Evolutionary conservation across 2,797 vertebrate species (phyloP).

Genomic region (Phrynocephalus guinanensis): DNA sequence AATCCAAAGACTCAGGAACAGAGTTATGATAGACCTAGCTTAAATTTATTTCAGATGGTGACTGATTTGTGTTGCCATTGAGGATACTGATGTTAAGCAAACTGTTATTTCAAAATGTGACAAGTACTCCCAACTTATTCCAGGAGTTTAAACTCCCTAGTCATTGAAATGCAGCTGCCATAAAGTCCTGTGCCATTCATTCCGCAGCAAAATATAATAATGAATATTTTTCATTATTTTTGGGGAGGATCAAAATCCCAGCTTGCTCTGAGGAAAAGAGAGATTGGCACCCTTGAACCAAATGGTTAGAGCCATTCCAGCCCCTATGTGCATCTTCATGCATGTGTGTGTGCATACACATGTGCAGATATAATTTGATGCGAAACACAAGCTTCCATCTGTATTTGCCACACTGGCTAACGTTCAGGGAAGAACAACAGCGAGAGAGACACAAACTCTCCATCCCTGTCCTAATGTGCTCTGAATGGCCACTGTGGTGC

Average conservation of each 20-base stretch:
- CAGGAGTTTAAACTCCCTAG: background rate
- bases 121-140: background rate
- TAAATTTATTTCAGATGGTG: background rate
- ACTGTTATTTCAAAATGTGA: constrained; percentile 1
- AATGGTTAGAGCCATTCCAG: background rate
- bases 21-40: background rate
- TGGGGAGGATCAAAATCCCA: background rate
- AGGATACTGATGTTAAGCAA: background rate
- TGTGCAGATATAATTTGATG: background rate
- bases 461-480: background rate
- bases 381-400: background rate
- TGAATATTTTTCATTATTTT: background rate
- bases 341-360: no score
- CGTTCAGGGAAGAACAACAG: background rate
- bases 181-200: background rate
- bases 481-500: background rate
- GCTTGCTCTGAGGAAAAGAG: background rate
- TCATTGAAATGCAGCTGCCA: background rate
- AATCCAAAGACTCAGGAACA: no score
- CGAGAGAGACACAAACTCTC: background rate
- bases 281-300: background rate
- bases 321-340: no score
- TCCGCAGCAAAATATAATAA: background rate
- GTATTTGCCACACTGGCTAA: background rate
- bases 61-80: background rate